phyloP scores from a whole-genome alignment of 2,113 vertebrate species.

The human (Homo sapiens) region GRCh38 chr15:80384501-80385000 shows the following conservation, averaged over 20 bases:
- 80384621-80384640: no score
- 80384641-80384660: accelerated
- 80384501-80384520: not conserved
- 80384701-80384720: not conserved
- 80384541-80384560: no score
- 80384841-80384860: not conserved
- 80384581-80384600: not conserved
- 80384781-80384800: not conserved
- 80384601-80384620: not conserved
- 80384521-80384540: accelerated
- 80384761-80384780: not conserved
- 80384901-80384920: not conserved
- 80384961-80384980: not conserved
- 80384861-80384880: not conserved
- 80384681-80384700: no score
- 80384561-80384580: not conserved
- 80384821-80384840: not conserved
- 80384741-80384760: not conserved
- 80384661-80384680: not conserved
- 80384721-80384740: not conserved
- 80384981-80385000: no score
- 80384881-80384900: not conserved
- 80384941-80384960: not conserved
- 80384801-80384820: not conserved
- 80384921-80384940: not conserved